Evolutionary conservation across 2,888 invertebrate genomes (phyloP), one percentile per base, ranked within the genome.

Genomic region (Ophion ventricosus): DNA sequence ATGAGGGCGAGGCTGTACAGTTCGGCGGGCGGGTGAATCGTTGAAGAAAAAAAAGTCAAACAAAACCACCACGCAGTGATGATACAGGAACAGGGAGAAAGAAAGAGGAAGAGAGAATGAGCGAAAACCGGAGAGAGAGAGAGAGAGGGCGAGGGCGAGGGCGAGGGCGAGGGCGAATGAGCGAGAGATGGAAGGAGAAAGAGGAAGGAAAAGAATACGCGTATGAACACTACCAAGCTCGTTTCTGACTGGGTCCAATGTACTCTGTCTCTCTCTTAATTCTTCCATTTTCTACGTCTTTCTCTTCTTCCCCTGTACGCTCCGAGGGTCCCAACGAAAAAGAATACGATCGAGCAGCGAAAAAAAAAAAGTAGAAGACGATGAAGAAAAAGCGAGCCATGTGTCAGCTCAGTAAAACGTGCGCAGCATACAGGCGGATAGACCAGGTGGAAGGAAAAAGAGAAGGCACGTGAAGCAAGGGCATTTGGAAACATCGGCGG

Each of bases 211-310:
- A 43, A 29, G 35, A 49, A 23, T 1, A 43, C n/a, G 49, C n/a
- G 57, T 20, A 70, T 40, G 69, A 25, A 17, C 56, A 74, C 74
- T 76, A 57, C 84, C 72, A 80, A 83, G 84, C 72, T 49, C 63
- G 84, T 79, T 80, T 81, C 80, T 73, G 67, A 69, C 79, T 81
- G 81, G 76, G 80, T 77, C 76, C 79, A 81, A 72, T 80, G 69
- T 73, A 76, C 43, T 43, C 43, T 14, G 7, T 35, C 35, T 35
- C 35, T 35, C 43, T 43, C 43, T 14, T 43, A 2, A 11, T 43
- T 43, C 43, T 14, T 80, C 35, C 72, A 11, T 76, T 64, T 66
- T 49, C 43, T 40, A 20, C 54, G 4, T 23, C 76, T 57, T 61
- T 70, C 1, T 40, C 40, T 59, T 54, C 57, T 64, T 23, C 59